Evolutionary conservation across 2,888 invertebrate genomes (phyloP).

Genomic region (Melolontha melolontha): DNA sequence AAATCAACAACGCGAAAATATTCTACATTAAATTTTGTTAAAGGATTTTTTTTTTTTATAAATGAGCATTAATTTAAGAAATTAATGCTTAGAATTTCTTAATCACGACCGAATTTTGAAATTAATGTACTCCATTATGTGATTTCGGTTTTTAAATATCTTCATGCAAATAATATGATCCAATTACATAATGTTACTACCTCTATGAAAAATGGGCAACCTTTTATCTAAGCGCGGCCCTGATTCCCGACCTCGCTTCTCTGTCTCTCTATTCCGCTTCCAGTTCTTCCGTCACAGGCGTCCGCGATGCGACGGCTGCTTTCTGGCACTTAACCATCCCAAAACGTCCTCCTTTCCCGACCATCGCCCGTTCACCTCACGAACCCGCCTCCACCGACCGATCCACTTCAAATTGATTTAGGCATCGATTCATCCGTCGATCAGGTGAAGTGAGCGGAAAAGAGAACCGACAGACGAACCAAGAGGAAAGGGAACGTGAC

Average conservation of each 20-base stretch:
- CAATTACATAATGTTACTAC: too few relatives aligned
- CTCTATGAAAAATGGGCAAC: background rate
- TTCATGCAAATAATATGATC: too few relatives aligned
- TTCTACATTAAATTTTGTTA: too few relatives aligned
- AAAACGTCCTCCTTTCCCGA: conserved; percentile 52
- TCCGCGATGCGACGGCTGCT: conserved; percentile 56
- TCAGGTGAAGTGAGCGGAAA: conserved; percentile 37
- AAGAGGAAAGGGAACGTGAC: conserved; percentile 29
- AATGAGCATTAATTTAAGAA: too few relatives aligned
- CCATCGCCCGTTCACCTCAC: conserved; percentile 47
- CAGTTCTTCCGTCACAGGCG: conserved; percentile 55
- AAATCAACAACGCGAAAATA: too few relatives aligned
- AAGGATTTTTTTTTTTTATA: too few relatives aligned
- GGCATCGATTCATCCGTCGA: conserved; percentile 50
- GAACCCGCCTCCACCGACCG: conserved; percentile 49
- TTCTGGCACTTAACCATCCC: conserved; percentile 53
- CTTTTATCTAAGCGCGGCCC: conserved; percentile 9
- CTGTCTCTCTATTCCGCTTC: conserved; percentile 34
- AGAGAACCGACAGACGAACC: conserved; percentile 28
- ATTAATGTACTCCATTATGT: too few relatives aligned
- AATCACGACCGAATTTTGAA: too few relatives aligned
- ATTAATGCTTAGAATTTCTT: too few relatives aligned
- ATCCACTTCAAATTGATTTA: conserved; percentile 53
- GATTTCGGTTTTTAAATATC: too few relatives aligned
- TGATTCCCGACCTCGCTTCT: conserved; percentile 23